These are phyloP conservation scores for Drosophila niveifrons DNA, from an alignment of 2,888 invertebrate genomes.

Conservation along the genomic window DNA sequence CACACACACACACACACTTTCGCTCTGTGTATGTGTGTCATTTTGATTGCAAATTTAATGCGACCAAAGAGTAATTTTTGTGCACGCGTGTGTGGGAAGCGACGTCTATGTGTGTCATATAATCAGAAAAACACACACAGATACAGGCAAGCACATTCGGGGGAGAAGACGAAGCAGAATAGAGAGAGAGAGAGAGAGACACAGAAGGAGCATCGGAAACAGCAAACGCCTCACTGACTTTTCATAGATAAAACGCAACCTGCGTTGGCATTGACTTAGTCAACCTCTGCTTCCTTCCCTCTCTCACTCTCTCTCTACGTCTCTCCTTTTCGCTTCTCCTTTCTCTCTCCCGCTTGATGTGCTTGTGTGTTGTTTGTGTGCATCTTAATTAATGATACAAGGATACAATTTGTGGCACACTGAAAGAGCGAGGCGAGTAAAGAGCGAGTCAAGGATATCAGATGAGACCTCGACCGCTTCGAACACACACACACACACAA, in stretches of 20 bases:
- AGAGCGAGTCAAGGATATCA: conserved; percentile 56
- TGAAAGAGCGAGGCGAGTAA: conserved; percentile 2
- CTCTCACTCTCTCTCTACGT: neutral
- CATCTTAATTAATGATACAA: conserved; percentile 67
- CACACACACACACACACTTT: conserved; percentile 4
- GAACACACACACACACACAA: conserved; percentile 12
- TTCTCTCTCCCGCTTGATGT: neutral
- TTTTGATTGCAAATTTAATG: conserved; percentile 49
- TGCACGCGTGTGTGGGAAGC: neutral
- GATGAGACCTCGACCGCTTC: conserved; percentile 28
- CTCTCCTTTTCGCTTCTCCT: neutral
- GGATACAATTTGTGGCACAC: conserved; percentile 42
- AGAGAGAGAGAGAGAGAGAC: too few relatives aligned
- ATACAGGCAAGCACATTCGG: conserved; percentile 10
- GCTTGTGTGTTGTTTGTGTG: conserved; percentile 23
- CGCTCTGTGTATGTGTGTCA: conserved; percentile 20
- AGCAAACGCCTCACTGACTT: conserved; percentile 29
- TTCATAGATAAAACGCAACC: conserved; percentile 49
- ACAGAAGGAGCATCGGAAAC: conserved; percentile 1
- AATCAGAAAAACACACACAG: conserved; percentile 11
- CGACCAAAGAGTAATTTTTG: conserved; percentile 32
- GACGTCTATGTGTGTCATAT: neutral
- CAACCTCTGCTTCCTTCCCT: neutral
- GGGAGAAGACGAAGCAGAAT: neutral
- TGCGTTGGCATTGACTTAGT: conserved; percentile 27